Percentiles rank a stretch among this genome's conserved stretches.
Evolutionary conservation across 2,888 invertebrate species (phyloP).

Genomic region (Drosophila formosana): DNA sequence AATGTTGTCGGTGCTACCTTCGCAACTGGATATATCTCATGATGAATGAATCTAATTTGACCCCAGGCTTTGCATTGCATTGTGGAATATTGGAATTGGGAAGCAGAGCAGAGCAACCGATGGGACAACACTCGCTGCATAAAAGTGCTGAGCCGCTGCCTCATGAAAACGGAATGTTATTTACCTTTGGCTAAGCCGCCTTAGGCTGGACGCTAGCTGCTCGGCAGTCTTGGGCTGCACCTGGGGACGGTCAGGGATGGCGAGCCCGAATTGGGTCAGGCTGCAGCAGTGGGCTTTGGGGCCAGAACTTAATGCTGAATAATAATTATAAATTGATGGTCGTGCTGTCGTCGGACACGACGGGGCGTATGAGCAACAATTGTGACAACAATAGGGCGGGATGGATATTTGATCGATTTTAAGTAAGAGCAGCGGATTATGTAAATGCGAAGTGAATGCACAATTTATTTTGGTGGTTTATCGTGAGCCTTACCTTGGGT

Average conservation of each 20-base stretch:
- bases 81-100: not conserved
- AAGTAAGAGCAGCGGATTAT: not conserved
- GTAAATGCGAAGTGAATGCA: not conserved
- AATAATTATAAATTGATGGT: slow-evolving; percentile 2
- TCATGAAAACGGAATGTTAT: slow-evolving; percentile 4
- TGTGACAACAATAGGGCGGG: not conserved
- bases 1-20: too few relatives aligned
- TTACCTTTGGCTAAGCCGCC: slow-evolving; percentile 6
- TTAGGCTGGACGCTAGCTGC: not conserved
- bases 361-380: not conserved
- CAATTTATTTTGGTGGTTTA: not conserved
- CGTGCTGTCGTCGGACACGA: not conserved
- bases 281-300: not conserved
- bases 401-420: not conserved
- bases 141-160: not conserved
- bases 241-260: not conserved
- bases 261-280: not conserved
- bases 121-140: slow-evolving; percentile 1
- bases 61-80: not conserved
- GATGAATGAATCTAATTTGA: too few relatives aligned
- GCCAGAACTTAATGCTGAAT: not conserved
- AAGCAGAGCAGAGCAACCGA: not conserved
- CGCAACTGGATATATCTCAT: too few relatives aligned
- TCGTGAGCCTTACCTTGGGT: slow-evolving; percentile 83
- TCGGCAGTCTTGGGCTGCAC: not conserved